Evolutionary conservation across 2,113 vertebrate genomes (phyloP), one percentile per base, ranked within the genome.

Genomic region (Hippopotamus amphibius): DNA sequence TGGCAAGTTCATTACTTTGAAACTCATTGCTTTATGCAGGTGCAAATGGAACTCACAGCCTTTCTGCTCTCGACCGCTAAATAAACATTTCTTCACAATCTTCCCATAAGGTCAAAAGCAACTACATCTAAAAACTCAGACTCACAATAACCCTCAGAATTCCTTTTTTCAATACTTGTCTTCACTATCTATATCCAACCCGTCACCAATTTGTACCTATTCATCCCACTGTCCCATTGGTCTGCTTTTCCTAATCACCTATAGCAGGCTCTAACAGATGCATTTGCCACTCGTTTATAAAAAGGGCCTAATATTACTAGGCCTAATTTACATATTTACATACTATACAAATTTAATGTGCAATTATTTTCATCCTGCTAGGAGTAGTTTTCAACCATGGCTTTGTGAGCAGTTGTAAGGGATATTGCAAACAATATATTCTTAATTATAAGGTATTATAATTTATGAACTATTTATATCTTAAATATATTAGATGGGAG

Each of bases 331-430:
- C 43, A 86, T 57, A 96, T 90, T 91, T 95, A 65, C 22, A 50
- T 46, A 65, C 30, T 71, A 61, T 82, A 19, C 21, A 89, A 37
- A 63, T 72, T 86, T 77, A 93, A n/a, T 7, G 26, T 71, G 1
- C 71, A 69, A 95, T 96, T 93, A 86, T 93, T 92, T 96, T 96
- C 76, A 82, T 77, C 22, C 55, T 46, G 61, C 17, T 80, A 90
- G 26, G 74, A 77, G 24, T 37, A 17, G 46, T 96, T 97, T 93
- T 83, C 48, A 63, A 68, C 26, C 24, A 79, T 9, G 22, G 24
- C 74, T 92, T 89, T 92, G 77, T 96, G 66, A 89, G 50, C 33
- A 48, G 33, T 86, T 92, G 28, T 66, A 59, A 93, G 69, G 33
- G 30, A 43, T 74, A 85, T 61, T 37, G 9, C 28, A 92, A 82